Percentiles rank a stretch among this genome's conserved stretches.
Conservation (phyloP, 2,797 vertebrate genomes). For the Arctocebus calabarensis region DNA sequence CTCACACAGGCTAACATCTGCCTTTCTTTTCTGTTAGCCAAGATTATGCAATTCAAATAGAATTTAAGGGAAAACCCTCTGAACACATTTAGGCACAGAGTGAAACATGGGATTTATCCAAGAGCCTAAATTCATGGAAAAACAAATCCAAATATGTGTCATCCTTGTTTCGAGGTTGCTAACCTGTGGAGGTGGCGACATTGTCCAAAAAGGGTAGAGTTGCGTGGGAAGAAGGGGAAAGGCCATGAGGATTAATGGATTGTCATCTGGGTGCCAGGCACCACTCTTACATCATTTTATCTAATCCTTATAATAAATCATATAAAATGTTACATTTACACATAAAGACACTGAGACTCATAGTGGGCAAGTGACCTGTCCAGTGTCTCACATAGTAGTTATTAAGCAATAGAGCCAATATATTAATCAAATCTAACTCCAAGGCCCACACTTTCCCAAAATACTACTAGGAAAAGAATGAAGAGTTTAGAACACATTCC, state of each 20-base stretch:
- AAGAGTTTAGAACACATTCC: background rate
- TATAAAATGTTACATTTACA: background rate
- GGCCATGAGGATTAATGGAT: background rate
- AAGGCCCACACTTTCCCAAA: background rate
- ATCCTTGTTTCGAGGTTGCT: background rate
- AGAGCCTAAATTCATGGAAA: background rate
- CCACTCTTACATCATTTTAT: background rate
- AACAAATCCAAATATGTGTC: background rate
- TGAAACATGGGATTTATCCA: background rate
- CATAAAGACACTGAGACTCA: background rate
- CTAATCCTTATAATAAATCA: background rate
- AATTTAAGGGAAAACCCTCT: background rate
- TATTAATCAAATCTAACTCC: background rate
- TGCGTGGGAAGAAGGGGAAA: background rate
- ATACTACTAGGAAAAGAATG: background rate
- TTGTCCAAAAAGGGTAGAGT: background rate
- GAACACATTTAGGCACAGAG: background rate
- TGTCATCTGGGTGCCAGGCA: background rate
- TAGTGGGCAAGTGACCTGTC: background rate
- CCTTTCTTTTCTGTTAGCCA: background rate
- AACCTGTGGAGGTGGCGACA: background rate
- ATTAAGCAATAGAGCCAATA: background rate
- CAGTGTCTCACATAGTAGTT: background rate
- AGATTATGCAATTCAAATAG: background rate
- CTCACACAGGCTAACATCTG: background rate